These are phyloP conservation scores for Toxostoma redivivum DNA, from an alignment of 2,113 vertebrate species.

Conservation along the genomic window DNA sequence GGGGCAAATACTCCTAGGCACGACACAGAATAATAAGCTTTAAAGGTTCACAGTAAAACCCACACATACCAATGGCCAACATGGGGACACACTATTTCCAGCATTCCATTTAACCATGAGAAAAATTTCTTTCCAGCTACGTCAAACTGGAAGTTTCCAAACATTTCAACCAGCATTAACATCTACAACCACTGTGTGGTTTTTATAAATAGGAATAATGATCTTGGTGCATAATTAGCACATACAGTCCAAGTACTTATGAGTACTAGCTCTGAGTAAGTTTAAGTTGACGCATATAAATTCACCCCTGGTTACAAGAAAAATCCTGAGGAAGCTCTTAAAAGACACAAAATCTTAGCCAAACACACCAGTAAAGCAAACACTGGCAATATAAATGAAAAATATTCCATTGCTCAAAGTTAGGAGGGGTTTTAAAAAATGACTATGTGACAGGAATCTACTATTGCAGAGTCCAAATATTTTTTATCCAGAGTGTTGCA, in stretches of 20 bases:
- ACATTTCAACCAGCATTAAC: not conserved
- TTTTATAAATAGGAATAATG: not conserved
- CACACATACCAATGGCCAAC: not conserved
- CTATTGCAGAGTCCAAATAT: not conserved
- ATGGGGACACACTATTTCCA: not conserved
- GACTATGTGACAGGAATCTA: not conserved
- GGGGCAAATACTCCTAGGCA: not conserved
- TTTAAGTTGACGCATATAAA: not conserved
- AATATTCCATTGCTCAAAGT: not conserved
- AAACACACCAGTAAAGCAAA: not conserved
- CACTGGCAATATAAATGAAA: not conserved
- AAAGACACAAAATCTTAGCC: not conserved
- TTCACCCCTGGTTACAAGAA: not conserved
- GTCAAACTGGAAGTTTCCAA: not conserved
- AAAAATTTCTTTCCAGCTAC: not conserved
- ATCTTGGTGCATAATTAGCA: not conserved
- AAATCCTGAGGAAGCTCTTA: not conserved
- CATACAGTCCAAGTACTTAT: not conserved
- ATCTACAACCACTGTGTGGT: not conserved
- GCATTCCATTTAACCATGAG: not conserved
- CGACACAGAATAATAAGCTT: not conserved
- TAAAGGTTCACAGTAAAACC: not conserved
- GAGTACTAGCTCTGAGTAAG: not conserved
- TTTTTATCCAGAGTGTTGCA: not conserved
- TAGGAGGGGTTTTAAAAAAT: not conserved